Evolutionary conservation across 2,888 invertebrate genomes (phyloP).

Genomic region (Nomada fabriciana): DNA sequence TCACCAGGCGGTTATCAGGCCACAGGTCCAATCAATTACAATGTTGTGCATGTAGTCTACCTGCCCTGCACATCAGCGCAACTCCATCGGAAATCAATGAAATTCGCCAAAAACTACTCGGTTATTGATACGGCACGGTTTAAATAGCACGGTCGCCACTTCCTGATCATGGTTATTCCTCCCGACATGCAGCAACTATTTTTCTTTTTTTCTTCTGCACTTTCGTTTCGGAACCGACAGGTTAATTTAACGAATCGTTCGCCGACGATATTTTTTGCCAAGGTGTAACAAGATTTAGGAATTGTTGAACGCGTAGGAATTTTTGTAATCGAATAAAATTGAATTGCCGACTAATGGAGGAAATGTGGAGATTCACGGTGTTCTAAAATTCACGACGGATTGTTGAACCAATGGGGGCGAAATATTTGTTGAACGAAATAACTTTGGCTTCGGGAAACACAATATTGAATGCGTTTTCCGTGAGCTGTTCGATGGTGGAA

Average conservation of each 20-base stretch:
- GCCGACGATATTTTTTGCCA: not conserved
- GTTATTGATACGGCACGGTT: slow-evolving; percentile 81
- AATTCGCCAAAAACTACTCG: slow-evolving; percentile 79
- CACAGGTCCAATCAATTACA: slow-evolving; percentile 81
- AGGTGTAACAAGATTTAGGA: not conserved
- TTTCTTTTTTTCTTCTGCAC: not conserved
- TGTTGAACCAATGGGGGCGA: not conserved
- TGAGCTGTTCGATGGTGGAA: no score
- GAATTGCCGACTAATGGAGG: not conserved
- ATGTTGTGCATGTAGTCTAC: slow-evolving; percentile 76
- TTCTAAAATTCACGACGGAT: slow-evolving; percentile 7
- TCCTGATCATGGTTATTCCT: slow-evolving; percentile 46
- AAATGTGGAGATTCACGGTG: not conserved
- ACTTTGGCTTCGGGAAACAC: no score
- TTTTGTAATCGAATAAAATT: not conserved
- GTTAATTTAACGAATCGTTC: not conserved
- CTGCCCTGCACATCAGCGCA: slow-evolving; percentile 73
- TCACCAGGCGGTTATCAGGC: slow-evolving; percentile 78
- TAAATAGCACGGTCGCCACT: slow-evolving; percentile 74
- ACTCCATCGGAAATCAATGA: slow-evolving; percentile 82
- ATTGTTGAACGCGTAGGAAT: not conserved
- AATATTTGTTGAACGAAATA: no score
- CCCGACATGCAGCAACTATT: slow-evolving; percentile 2
- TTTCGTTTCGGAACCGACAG: not conserved
- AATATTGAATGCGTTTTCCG: no score